Percentiles rank a stretch among this genome's conserved stretches.
Conservation (phyloP, 2,113 vertebrate genomes). For the Chunga burmeisteri region DNA sequence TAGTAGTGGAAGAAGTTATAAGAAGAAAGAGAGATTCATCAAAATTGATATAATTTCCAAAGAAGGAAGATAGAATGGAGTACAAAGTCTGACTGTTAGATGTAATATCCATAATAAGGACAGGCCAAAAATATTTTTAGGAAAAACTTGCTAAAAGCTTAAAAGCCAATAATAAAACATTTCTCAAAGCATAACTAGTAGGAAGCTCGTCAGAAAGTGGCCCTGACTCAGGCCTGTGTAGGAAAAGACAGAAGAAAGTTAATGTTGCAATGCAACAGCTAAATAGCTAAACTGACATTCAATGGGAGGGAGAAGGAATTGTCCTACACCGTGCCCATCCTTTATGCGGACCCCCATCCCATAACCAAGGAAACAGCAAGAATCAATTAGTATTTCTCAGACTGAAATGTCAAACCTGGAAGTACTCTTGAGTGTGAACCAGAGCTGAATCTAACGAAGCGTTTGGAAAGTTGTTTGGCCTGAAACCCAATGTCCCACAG, state of each 20-base stretch:
- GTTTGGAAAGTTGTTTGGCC: not conserved
- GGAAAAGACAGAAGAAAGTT: not conserved
- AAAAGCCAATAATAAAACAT: conserved; percentile 40
- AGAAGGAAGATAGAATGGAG: conserved; percentile 56
- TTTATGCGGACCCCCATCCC: not conserved
- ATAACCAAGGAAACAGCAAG: not conserved
- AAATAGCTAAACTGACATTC: not conserved
- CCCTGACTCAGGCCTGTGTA: not conserved
- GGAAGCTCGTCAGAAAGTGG: not conserved
- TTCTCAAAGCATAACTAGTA: not conserved
- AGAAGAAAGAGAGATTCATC: conserved; percentile 47
- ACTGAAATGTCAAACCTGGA: not conserved
- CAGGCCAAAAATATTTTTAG: conserved; percentile 37
- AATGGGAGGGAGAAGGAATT: not conserved
- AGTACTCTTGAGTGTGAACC: not conserved
- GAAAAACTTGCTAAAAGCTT: conserved; percentile 45
- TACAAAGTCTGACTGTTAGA: not conserved
- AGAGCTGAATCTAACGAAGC: not conserved
- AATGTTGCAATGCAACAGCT: not conserved
- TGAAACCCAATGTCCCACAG: not conserved
- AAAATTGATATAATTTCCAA: conserved; percentile 63
- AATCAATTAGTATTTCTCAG: rapidly evolving
- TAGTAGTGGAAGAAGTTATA: conserved; percentile 24
- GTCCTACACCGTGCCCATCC: not conserved
- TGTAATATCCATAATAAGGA: conserved; percentile 18